phyloP scores from a whole-genome alignment of 2,888 invertebrate species.

The Pherbina coryleti region DNA sequence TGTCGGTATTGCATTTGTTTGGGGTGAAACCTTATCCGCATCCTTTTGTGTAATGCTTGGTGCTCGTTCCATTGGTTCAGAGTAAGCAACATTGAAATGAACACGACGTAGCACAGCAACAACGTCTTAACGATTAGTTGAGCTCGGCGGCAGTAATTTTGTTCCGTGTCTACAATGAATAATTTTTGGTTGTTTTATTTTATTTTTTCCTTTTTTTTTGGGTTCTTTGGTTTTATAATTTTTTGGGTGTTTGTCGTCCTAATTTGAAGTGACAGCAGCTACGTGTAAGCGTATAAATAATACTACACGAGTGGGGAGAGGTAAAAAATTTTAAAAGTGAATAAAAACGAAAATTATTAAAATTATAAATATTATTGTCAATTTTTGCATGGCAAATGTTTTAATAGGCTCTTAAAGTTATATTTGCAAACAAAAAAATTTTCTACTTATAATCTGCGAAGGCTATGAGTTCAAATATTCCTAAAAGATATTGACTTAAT shows the following conservation, averaged over 20 bases:
- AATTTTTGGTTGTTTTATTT: background rate
- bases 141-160: background rate
- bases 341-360: background rate
- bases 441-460: no score
- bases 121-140: constrained; percentile 5
- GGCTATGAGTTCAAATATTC: no score
- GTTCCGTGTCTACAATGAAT: constrained; percentile 1
- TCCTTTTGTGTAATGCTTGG: background rate
- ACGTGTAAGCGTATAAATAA: background rate
- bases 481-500: no score
- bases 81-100: background rate
- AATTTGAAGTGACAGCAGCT: background rate
- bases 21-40: background rate
- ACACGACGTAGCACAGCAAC: background rate
- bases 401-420: no score
- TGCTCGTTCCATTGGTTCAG: background rate
- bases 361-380: background rate
- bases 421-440: no score
- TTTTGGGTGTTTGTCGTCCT: background rate
- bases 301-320: background rate
- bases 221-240: background rate
- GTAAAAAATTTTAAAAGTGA: background rate
- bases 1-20: background rate
- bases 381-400: background rate
- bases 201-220: background rate